Evolutionary conservation across 2,888 invertebrate species (phyloP).

Genomic region (Drosophila macrospina): DNA sequence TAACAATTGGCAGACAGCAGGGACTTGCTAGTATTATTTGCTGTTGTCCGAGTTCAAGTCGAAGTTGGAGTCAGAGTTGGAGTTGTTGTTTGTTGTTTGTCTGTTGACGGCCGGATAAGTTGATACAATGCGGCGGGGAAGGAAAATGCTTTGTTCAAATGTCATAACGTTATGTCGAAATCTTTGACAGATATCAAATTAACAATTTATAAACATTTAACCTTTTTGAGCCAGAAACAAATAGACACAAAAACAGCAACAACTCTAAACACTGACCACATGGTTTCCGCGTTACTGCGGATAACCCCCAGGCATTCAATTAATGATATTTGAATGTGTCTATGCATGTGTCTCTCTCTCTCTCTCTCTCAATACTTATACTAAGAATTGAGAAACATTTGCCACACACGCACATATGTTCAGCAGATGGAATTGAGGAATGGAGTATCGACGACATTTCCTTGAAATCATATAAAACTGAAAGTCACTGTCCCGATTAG

Average conservation of each 20-base stretch:
- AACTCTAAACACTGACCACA: slow-evolving; percentile 27
- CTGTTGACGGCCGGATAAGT: slow-evolving; percentile 23
- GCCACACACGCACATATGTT: slow-evolving; percentile 37
- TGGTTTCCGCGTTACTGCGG: slow-evolving; percentile 35
- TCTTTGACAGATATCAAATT: slow-evolving; percentile 62
- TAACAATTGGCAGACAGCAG: slow-evolving; percentile 43
- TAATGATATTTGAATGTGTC: slow-evolving; percentile 38
- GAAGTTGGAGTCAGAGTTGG: slow-evolving; percentile 2
- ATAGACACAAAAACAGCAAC: slow-evolving; percentile 3
- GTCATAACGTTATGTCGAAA: slow-evolving; percentile 60
- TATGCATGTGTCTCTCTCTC: slow-evolving; percentile 1
- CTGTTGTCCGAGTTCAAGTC: not conserved
- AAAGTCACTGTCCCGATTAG: slow-evolving; percentile 41
- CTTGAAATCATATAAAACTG: slow-evolving; percentile 11
- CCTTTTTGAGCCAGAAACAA: slow-evolving; percentile 39
- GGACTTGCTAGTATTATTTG: slow-evolving; percentile 7
- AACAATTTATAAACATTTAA: slow-evolving; percentile 72
- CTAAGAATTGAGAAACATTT: slow-evolving; percentile 43
- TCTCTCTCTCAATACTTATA: not conserved
- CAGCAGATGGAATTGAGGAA: slow-evolving; percentile 15
- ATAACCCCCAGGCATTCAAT: slow-evolving; percentile 46
- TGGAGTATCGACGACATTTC: slow-evolving; percentile 2
- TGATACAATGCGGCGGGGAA: slow-evolving; percentile 35
- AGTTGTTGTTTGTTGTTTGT: not conserved
- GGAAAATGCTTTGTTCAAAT: slow-evolving; percentile 64